Base-by-base conservation (phyloP, 1,140 invertebrate genomes). In the Drosophila bocqueti region DNA sequence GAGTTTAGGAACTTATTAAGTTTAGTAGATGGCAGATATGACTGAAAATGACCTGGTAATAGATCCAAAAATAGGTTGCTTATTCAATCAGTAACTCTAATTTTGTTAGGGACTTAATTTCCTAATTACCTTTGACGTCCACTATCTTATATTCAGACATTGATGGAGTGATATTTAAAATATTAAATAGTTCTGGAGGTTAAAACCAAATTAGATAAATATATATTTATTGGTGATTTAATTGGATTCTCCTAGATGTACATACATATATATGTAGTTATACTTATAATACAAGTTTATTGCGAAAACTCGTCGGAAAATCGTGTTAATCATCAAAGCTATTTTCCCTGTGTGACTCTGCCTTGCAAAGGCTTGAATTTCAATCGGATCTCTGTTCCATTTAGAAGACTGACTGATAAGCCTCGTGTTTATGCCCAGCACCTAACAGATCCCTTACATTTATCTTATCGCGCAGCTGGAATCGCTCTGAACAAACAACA, bases 381-480 rank as follows among this genome's bases (percentile, higher is more conserved):
- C 38, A 60, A 61, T 52, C 31, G 15, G n/a, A 60, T 61, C n/a
- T 61, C 8, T 24, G 38, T n/a, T 50, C 29, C 4, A n/a, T 52
- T 13, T 38, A 13, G 36, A 5, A 11, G 11, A 38, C 13, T 29
- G 9, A 1, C 52, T 45, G 71, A 73, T 73, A 61, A 73, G 67
- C 4, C 10, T n/a, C 8, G 5, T 47, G 26, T 36, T 50, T 43
- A 15, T 15, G 13, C 38, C 11, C 45, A 21, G 29, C 3, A 46
- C 16, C 62, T 57, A 63, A 76, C 50, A 58, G 65, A 46, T 63
- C 34, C 29, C 29, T 67, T 75, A 65, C 45, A 67, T 83, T 77
- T 85, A 73, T 77, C 76, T 80, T 86, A 87, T 86, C 76, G 76
- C 58, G 9, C 68, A 76, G 72, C 40, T 60, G 26, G 18, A 76